Conservation (phyloP, 1,140 invertebrate species). For the Euglossa dilemma region DNA sequence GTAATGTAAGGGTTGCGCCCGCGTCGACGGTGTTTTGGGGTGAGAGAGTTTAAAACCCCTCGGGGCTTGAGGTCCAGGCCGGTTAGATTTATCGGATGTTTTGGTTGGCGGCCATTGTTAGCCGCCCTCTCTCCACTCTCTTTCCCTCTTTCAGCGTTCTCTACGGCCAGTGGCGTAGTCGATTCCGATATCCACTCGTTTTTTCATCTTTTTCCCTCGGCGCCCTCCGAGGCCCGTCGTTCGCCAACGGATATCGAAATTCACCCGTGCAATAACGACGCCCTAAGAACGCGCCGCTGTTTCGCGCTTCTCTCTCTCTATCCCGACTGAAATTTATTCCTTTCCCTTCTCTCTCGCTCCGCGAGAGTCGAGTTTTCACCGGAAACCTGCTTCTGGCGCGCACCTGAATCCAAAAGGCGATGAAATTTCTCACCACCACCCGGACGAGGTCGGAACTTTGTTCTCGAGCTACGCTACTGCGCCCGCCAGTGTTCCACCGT, state of each 20-base stretch:
- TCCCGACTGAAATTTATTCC: no score
- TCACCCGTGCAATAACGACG: slow-evolving; percentile 9
- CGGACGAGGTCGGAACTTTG: no score
- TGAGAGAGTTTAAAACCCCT: slow-evolving; percentile 81
- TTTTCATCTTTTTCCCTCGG: slow-evolving; percentile 27
- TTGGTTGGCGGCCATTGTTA: slow-evolving; percentile 83
- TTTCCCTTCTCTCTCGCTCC: no score
- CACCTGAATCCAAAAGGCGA: neutral
- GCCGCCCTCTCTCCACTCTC: slow-evolving; percentile 70
- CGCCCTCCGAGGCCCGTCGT: neutral
- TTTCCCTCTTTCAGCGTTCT: slow-evolving; percentile 67
- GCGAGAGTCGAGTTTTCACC: no score
- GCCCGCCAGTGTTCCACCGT: neutral
- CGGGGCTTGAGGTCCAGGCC: slow-evolving; percentile 81
- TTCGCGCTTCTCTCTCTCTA: neutral
- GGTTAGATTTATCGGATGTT: slow-evolving; percentile 84
- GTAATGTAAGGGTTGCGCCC: slow-evolving; percentile 82
- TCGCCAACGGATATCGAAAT: neutral
- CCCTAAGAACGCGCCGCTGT: neutral
- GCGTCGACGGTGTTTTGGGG: slow-evolving; percentile 72
- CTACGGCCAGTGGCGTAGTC: slow-evolving; percentile 64
- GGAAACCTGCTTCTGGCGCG: no score
- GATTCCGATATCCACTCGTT: slow-evolving; percentile 53
- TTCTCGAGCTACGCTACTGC: slow-evolving; percentile 45
- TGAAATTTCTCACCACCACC: neutral